A percentile compares a stretch with the other conserved stretches of the same genome.
Evolutionary conservation across 37 sponge, comb jelly and placozoan genomes (phyloP).

Genomic region (Bolinopsis microptera): DNA sequence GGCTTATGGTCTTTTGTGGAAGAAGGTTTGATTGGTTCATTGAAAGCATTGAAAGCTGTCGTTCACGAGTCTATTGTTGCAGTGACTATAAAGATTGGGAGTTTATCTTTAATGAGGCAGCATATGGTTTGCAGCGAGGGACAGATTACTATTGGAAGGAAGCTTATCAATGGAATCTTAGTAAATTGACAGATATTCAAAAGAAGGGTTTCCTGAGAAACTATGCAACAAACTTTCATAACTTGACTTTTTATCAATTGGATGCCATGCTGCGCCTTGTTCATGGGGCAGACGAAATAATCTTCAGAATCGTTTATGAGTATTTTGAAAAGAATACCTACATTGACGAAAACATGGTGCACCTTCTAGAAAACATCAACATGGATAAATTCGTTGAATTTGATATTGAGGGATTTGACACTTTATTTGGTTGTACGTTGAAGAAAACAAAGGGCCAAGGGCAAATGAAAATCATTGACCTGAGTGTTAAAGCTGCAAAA

Average conservation of each 20-base stretch:
- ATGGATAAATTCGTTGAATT: not conserved
- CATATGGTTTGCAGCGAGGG: too few relatives aligned
- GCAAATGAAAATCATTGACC: too few relatives aligned
- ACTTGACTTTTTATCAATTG: not conserved
- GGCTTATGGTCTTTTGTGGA: not conserved
- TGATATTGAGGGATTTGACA: not conserved
- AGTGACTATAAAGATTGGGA: not conserved
- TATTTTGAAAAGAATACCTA: not conserved
- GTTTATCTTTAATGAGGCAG: slow-evolving; percentile 6
- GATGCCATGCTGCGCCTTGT: not conserved
- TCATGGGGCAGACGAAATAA: not conserved
- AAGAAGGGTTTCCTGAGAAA: too few relatives aligned
- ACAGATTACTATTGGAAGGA: too few relatives aligned
- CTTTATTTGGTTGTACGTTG: not conserved
- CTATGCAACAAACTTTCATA: not conserved
- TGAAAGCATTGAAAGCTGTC: too few relatives aligned
- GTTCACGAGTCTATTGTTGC: too few relatives aligned
- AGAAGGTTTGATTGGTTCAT: too few relatives aligned
- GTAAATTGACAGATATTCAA: too few relatives aligned
- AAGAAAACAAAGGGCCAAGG: too few relatives aligned
- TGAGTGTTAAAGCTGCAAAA: too few relatives aligned
- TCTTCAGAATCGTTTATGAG: not conserved
- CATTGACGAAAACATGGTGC: not conserved
- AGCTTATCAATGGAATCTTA: too few relatives aligned
- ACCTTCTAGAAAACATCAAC: not conserved